Evolutionary conservation across 2,113 vertebrate genomes (phyloP).

Genomic region (Bufo gargarizans): DNA sequence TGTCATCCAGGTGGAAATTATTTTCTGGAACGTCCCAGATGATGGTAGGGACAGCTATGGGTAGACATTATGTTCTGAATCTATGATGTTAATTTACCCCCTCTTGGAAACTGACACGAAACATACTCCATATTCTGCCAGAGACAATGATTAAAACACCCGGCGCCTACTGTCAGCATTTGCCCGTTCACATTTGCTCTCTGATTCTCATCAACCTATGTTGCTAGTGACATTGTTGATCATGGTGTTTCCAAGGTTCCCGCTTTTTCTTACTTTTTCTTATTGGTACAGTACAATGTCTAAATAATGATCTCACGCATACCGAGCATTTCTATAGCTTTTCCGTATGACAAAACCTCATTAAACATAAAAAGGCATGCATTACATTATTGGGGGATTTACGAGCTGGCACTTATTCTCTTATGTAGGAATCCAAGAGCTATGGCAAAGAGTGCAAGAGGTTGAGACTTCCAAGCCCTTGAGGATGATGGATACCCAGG

Average conservation of each 20-base stretch:
- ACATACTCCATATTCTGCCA: slow-evolving; percentile 9
- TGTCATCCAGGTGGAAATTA: background rate
- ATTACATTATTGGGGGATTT: background rate
- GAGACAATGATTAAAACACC: slow-evolving; percentile 8
- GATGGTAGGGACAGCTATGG: background rate
- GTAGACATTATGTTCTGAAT: background rate
- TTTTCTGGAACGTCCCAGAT: background rate
- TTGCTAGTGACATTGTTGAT: slow-evolving; percentile 41
- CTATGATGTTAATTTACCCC: slow-evolving; percentile 28
- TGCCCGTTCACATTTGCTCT: slow-evolving; percentile 14
- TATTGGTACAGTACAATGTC: slow-evolving; percentile 20
- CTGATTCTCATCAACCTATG: slow-evolving; percentile 36
- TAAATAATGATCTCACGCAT: background rate
- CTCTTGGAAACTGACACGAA: slow-evolving; percentile 9
- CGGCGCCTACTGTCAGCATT: slow-evolving; percentile 21
- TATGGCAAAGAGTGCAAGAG: background rate
- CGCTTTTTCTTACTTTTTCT: background rate
- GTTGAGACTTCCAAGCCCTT: background rate
- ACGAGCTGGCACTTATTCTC: background rate
- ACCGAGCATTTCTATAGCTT: background rate
- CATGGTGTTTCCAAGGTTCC: background rate
- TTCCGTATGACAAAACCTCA: background rate
- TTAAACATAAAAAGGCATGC: background rate
- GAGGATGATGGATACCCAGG: too few relatives aligned
- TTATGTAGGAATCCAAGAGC: background rate